Evolutionary conservation across 2,888 invertebrate species (phyloP), one percentile per base, ranked within the genome.

Genomic region (Volucella zonaria): DNA sequence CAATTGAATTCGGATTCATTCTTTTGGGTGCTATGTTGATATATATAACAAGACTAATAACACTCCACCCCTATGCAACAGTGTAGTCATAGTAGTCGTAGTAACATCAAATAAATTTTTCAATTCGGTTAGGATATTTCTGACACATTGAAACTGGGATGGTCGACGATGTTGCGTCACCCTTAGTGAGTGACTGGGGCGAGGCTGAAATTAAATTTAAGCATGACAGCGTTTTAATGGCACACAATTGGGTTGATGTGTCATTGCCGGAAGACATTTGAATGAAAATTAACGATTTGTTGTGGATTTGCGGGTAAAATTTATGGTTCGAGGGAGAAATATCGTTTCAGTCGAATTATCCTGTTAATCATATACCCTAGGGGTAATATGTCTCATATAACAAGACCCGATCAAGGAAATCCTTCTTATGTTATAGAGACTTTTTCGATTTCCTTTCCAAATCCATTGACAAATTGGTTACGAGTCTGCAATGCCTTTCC

Each of bases 1-100:
- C 85, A 85, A 85, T 85, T 85, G 81, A 85, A 85, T 85, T 76
- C 58, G 80, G 61, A 67, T 85, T 81, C 38, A 71, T 81, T 81
- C 81, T 73, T 64, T 76, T 51, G 58, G 47, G 45, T 51, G 23
- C 14, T 15, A 40, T 12, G 11, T 38, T 59, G 66, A 61, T 75
- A 52, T 68, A 76, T 67, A 31, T 31, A 31, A 31, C 31, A 31
- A 31, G 31, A 31, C 6, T 31, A 31, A 31, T 56, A 73, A 62
- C 73, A 67, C 45, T 59, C 52, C 51, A 70, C 42, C 43, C 43
- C 54, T 71, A 80, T 83, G 75, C 83, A 83, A 81, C 76, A 81
- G 68, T 52, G 42, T 62, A 68, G 45, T 15, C 1, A 31, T 31
- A 31, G 31, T 31, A 1, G 0, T 31, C 4, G 6, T 4, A 31